A percentile compares a stretch with the other conserved stretches of the same genome.
These are phyloP conservation scores for Pygoscelis adeliae DNA, from an alignment of 2,113 vertebrate genomes.

Conservation along the genomic window DNA sequence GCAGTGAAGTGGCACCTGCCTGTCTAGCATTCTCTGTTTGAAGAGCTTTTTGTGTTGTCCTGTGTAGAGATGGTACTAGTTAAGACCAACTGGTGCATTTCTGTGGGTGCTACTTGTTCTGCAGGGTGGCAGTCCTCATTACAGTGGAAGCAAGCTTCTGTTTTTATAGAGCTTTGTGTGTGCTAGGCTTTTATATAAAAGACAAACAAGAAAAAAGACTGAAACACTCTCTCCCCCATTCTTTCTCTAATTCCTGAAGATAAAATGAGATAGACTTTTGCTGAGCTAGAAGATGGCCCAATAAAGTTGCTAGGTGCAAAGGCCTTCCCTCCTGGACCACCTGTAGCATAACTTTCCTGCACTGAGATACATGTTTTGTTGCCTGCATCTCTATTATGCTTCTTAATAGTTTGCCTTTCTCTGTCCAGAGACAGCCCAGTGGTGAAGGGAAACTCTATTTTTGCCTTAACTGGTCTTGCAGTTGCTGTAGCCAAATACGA, in stretches of 20 bases:
- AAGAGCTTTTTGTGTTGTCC: background rate
- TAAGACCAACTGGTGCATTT: background rate
- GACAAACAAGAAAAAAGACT: background rate
- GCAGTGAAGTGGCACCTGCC: background rate
- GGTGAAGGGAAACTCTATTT: conserved; percentile 91
- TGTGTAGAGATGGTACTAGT: background rate
- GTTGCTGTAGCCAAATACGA: conserved; percentile 86
- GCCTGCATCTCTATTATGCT: background rate
- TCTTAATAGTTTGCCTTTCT: background rate
- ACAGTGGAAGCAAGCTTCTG: background rate
- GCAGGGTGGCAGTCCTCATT: background rate
- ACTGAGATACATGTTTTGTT: background rate
- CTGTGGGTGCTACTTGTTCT: background rate
- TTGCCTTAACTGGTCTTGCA: conserved; percentile 90
- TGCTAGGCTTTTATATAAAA: background rate
- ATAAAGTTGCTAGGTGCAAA: background rate
- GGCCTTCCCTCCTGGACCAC: background rate
- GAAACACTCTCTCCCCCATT: background rate
- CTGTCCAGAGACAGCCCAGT: conserved; percentile 89
- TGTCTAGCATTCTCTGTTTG: background rate
- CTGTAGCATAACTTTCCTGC: background rate
- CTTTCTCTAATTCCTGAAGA: background rate
- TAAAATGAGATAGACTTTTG: background rate
- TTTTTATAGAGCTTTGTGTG: background rate
- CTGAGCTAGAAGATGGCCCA: background rate